Percentiles rank a stretch among this genome's conserved stretches.
These are phyloP conservation scores for Hydrozoanthus tunicans DNA, from an alignment of 64 coral and sea anemone genomes.

Conservation along the genomic window DNA sequence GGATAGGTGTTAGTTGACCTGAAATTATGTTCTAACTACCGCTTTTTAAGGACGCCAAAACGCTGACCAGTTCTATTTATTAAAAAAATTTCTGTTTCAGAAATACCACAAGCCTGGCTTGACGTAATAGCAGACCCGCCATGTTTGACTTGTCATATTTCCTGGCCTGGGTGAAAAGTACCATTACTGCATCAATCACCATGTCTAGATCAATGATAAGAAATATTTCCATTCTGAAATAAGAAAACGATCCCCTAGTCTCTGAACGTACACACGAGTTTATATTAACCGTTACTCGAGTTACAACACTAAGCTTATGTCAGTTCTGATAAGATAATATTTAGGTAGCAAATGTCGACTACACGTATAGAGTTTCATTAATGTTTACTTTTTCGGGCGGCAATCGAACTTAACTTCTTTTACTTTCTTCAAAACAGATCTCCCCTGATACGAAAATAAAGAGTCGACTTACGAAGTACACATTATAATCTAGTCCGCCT, in stretches of 20 bases:
- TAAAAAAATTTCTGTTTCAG: not conserved
- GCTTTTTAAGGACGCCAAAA: not conserved
- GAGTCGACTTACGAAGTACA: too few species aligned
- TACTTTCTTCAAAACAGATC: too few species aligned
- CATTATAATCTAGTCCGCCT: too few species aligned
- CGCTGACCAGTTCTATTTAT: not conserved
- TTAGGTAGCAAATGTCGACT: not conserved
- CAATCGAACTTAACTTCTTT: too few species aligned
- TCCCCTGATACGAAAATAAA: too few species aligned
- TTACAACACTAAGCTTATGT: not conserved
- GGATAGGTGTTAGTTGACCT: not conserved
- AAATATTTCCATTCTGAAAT: not conserved
- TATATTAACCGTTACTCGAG: not conserved
- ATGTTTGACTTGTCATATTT: not conserved
- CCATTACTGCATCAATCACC: not conserved
- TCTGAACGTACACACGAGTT: not conserved
- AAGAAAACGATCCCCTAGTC: not conserved
- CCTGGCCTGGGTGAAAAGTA: not conserved
- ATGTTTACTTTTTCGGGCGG: not conserved
- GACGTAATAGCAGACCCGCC: not conserved
- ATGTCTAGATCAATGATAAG: not conserved
- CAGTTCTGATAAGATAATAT: not conserved
- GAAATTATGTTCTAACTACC: not conserved
- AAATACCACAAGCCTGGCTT: slow-evolving; percentile 3
- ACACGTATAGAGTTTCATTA: not conserved